Evolutionary conservation across 2,113 vertebrate species (phyloP).

Genomic region (Trichechus manatus): DNA sequence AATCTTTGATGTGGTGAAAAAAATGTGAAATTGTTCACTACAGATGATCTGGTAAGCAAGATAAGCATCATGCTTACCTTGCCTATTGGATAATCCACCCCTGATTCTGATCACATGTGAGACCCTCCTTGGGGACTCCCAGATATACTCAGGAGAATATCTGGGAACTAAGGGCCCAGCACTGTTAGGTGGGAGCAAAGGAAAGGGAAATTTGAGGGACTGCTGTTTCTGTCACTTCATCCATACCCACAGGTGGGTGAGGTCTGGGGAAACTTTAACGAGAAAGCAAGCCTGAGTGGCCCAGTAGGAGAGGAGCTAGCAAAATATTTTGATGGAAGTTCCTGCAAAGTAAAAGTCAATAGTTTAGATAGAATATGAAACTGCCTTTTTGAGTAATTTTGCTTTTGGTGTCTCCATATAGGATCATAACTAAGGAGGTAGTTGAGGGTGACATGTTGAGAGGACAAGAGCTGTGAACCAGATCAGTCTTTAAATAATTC

Average conservation of each 20-base stretch:
- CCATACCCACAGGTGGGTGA: background rate
- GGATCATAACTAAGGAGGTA: background rate
- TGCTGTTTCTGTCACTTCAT: conserved; percentile 9
- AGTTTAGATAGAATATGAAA: background rate
- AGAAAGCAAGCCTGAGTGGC: background rate
- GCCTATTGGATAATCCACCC: too few species aligned
- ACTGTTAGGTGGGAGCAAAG: background rate
- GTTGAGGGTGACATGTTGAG: background rate
- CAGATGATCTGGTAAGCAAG: too few species aligned
- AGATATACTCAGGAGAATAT: background rate
- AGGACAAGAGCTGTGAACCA: background rate
- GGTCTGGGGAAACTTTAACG: background rate
- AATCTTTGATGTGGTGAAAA: too few species aligned
- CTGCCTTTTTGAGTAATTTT: background rate
- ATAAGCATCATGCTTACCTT: too few species aligned
- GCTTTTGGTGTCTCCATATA: background rate
- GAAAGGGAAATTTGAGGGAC: background rate
- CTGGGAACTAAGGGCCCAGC: background rate
- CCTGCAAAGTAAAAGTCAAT: background rate
- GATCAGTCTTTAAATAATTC: background rate
- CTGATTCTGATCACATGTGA: background rate
- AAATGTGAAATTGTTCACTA: too few species aligned
- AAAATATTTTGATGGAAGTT: background rate
- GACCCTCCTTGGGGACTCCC: background rate
- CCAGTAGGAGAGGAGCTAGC: background rate